phyloP scores from a whole-genome alignment of 1,140 invertebrate species.

The Leptonema lineaticorne region DNA sequence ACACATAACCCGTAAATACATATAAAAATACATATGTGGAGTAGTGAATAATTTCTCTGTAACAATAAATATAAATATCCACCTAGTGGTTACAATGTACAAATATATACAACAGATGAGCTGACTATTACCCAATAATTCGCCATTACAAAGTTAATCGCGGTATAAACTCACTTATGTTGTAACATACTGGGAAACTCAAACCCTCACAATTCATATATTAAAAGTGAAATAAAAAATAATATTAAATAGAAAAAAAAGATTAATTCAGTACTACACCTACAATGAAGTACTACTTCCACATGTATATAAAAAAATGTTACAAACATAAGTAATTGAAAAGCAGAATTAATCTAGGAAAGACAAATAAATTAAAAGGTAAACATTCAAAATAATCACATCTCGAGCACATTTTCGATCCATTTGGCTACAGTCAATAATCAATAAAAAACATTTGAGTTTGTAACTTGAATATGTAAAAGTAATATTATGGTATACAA shows the following conservation, averaged over 20 bases:
- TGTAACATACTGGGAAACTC: not conserved
- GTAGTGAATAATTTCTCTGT: constrained; percentile 29
- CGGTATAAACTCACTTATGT: not conserved
- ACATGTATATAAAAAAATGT: not conserved
- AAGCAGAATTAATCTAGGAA: not conserved
- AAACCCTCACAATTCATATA: not conserved
- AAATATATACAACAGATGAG: constrained; percentile 26
- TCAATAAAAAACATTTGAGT: not conserved
- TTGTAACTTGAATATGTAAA: not conserved
- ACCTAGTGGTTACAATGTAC: constrained; percentile 31
- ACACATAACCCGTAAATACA: constrained; percentile 33
- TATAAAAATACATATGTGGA: constrained; percentile 31
- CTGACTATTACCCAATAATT: constrained; percentile 2
- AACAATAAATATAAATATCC: constrained; percentile 34
- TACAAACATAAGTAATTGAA: not conserved
- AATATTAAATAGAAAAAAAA: not conserved
- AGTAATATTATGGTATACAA: not conserved
- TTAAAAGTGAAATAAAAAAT: not conserved
- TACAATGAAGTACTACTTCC: not conserved
- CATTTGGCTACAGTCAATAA: not conserved
- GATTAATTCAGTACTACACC: not conserved
- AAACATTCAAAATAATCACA: constrained; percentile 10
- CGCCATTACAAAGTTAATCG: not conserved
- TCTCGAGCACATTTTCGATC: not conserved
- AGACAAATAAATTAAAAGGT: constrained; percentile 8